Conservation (phyloP, 2,113 vertebrate genomes). For the Callaeas wilsoni region DNA sequence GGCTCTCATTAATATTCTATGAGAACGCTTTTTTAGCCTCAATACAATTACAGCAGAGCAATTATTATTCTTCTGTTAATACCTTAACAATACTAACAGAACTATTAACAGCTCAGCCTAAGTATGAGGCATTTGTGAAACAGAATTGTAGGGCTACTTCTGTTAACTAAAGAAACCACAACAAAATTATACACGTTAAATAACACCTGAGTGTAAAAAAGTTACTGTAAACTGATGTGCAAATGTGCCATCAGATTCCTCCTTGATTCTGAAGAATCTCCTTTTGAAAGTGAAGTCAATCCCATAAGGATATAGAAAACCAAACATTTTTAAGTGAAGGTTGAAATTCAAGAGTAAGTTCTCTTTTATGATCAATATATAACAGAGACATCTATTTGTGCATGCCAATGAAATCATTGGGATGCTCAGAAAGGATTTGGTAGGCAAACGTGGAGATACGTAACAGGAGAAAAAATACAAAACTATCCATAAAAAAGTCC, state of each 20-base stretch:
- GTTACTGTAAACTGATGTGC: background rate
- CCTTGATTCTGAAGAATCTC: background rate
- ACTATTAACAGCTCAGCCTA: constrained; percentile 12
- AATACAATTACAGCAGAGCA: background rate
- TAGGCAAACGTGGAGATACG: background rate
- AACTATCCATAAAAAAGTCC: background rate
- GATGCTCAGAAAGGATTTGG: background rate
- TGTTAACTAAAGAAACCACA: constrained; percentile 13
- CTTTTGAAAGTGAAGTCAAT: background rate
- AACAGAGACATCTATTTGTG: background rate
- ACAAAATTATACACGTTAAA: background rate
- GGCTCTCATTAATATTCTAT: constrained; percentile 39
- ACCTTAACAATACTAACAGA: constrained; percentile 28
- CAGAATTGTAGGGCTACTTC: background rate
- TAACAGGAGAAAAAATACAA: background rate
- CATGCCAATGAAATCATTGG: background rate
- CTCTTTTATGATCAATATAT: background rate
- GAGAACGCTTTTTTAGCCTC: constrained; percentile 1
- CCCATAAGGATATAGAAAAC: background rate
- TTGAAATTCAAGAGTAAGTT: background rate
- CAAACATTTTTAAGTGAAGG: background rate
- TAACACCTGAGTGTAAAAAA: background rate
- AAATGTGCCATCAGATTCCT: background rate
- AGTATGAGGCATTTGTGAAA: background rate
- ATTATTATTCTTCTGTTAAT: constrained; percentile 34